Evolutionary conservation across 2,113 vertebrate genomes (phyloP), one percentile per base, ranked within the genome.

Genomic region (Bostrychus sinensis): DNA sequence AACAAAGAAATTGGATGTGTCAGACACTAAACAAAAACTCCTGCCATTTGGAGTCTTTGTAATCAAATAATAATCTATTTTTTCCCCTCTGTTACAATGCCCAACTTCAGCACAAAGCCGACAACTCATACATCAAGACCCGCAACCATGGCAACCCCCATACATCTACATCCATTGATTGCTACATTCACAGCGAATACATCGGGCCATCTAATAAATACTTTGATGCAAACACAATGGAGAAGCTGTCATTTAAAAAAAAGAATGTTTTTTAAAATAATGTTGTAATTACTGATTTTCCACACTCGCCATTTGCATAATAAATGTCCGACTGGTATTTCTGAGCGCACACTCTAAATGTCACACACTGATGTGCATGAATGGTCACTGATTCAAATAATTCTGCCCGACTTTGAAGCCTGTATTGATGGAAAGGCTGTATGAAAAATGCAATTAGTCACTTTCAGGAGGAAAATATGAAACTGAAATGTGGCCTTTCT

Each of bases 141-240:
- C 20, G 79, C 70, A 84, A 85, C 87, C 80, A 82, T 87, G 69
- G 85, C 72, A 87, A 78, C 77, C 39, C 28, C 17, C 39, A 71
- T 60, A 71, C 72, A 80, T 77, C 54, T 60, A 71, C 72, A 80
- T 77, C 54, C 63, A 62, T 62, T 70, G 62, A 75, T 62, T 66
- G 55, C 51, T 36, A 3, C 42, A 46, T 72, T 41, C 43, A 51
- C 13, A 3, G 46, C n/a, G 9, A 51, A 51, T 51, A 25, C 48
- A 51, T 7, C 7, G 3, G 48, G 26, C 48, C 48, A 51, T 51
- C 25, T 51, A 51, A 51, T 30, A 51, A 51, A 51, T 51, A 30
- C 25, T 30, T 28, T 51, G 48, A 28, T 14, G 26, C 48, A 30
- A 51, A 54, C 46, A 25, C 71, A 48, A 48, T 48, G 16, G 62